Conservation (phyloP, 1,140 invertebrate genomes). For the Calliphora vicina region DNA sequence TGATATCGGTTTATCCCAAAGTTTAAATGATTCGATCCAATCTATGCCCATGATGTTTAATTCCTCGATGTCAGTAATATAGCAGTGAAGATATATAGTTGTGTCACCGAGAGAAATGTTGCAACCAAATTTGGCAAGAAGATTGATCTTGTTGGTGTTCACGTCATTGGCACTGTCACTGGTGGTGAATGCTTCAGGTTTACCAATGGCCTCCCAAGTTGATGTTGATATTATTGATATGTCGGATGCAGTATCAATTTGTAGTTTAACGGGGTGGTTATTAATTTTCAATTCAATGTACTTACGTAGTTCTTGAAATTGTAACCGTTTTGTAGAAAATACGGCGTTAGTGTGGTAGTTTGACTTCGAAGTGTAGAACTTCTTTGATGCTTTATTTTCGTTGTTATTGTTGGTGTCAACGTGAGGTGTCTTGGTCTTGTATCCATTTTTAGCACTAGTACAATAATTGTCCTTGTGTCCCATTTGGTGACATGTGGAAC, state of each 20-base stretch:
- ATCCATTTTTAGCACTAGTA: background rate
- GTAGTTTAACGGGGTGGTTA: background rate
- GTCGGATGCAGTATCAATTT: background rate
- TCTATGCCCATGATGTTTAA: background rate
- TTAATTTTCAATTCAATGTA: background rate
- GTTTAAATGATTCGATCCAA: background rate
- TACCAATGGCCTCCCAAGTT: background rate
- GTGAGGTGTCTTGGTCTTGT: background rate
- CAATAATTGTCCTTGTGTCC: background rate
- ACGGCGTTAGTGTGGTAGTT: background rate
- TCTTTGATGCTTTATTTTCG: background rate
- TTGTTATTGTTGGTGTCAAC: background rate
- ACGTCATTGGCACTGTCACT: background rate
- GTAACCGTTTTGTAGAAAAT: background rate
- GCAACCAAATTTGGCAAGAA: no score
- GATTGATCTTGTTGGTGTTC: no score
- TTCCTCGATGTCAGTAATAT: background rate
- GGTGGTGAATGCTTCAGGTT: background rate
- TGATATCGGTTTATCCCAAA: background rate
- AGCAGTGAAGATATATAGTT: background rate
- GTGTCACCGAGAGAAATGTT: background rate
- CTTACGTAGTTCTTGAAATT: background rate
- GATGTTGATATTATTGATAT: background rate
- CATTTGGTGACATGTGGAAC: background rate
- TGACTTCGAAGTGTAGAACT: background rate